phyloP scores from a whole-genome alignment of 2,797 vertebrate species.

The Buphagus erythrorhynchus region DNA sequence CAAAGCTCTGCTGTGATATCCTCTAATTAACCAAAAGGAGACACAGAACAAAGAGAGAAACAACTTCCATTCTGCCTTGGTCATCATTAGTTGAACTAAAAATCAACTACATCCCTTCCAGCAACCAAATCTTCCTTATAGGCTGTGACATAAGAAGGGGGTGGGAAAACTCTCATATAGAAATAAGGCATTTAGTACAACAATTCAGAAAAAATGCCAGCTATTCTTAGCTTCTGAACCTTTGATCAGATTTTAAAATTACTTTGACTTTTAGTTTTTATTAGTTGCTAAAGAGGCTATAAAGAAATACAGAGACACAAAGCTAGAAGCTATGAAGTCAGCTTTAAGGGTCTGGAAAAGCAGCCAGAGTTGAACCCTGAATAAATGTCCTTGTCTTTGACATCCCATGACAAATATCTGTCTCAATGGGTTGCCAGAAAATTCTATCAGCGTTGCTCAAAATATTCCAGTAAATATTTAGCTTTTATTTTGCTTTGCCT shows the following conservation, averaged over 20 bases:
- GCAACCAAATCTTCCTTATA: neutral
- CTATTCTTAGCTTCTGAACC: neutral
- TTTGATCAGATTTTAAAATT: neutral
- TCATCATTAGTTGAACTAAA: neutral
- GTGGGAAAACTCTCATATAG: accelerated
- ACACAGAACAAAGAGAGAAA: neutral
- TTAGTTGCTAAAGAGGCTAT: neutral
- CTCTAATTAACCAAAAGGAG: neutral
- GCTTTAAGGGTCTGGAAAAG: neutral
- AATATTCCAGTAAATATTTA: neutral
- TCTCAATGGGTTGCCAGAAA: neutral
- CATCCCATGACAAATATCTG: neutral
- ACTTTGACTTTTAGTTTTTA: neutral
- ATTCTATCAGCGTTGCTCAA: neutral
- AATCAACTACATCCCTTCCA: neutral
- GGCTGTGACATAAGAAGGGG: neutral
- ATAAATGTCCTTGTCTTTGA: neutral
- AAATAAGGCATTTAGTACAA: neutral
- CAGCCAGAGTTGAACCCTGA: neutral
- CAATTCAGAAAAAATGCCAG: neutral
- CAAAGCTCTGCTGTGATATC: neutral
- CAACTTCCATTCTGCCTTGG: neutral
- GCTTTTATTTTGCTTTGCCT: neutral
- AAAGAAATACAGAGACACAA: neutral
- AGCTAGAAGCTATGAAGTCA: neutral